Percentiles rank a stretch among this genome's conserved stretches.
Evolutionary conservation across 2,113 vertebrate species (phyloP).

Genomic region (Mormoops blainvillei): DNA sequence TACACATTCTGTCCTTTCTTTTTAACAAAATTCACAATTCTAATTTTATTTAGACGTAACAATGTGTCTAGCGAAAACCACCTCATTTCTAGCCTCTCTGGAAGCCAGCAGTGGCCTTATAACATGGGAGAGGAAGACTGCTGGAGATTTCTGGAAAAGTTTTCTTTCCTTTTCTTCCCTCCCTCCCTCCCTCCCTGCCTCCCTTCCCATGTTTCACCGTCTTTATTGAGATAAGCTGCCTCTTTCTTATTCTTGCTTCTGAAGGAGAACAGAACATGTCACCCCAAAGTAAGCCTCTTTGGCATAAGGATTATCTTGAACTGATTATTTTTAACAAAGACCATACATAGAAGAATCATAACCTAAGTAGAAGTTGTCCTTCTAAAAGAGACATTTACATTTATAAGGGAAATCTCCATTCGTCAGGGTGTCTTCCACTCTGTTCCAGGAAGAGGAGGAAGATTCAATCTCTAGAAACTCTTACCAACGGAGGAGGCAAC

Average conservation of each 20-base stretch:
- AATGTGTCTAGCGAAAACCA: neutral
- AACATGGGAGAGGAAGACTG: neutral
- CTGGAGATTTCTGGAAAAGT: neutral
- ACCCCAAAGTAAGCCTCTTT: neutral
- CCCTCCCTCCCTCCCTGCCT: accelerated
- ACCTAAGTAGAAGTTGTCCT: neutral
- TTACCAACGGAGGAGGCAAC: neutral
- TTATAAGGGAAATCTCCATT: neutral
- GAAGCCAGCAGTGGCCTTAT: neutral
- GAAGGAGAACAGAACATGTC: neutral
- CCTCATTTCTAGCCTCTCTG: neutral
- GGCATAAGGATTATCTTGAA: neutral
- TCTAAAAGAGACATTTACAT: neutral
- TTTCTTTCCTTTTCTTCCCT: neutral
- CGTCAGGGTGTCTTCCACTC: neutral
- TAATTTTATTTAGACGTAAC: neutral
- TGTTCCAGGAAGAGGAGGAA: neutral
- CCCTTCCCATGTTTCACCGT: too few species aligned
- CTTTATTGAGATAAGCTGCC: neutral
- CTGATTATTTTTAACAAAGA: neutral
- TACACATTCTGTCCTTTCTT: neutral
- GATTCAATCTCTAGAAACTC: neutral
- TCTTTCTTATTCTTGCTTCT: neutral
- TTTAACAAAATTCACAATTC: neutral
- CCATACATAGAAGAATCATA: neutral